A percentile compares a stretch with the other conserved stretches of the same genome.
Conservation (phyloP, 2,113 vertebrate species). For the Callithrix jacchus region DNA sequence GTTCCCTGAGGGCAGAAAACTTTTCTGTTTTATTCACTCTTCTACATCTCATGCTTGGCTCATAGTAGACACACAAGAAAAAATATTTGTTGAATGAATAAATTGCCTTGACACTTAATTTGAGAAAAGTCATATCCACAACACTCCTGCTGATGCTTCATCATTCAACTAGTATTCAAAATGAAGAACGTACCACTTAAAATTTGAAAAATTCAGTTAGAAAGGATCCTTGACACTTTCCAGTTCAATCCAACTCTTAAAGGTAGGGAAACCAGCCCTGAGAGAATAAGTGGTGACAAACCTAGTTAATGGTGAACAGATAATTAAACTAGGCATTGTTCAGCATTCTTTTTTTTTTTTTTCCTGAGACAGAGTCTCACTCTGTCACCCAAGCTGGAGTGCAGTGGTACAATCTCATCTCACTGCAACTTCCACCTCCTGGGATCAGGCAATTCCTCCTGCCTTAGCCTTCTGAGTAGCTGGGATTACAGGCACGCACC, state of each 20-base stretch:
- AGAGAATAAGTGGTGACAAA: neutral
- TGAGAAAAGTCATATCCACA: conserved; percentile 12
- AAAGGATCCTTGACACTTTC: neutral
- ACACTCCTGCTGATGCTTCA: neutral
- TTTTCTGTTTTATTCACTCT: neutral
- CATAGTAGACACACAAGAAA: neutral
- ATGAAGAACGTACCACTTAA: neutral
- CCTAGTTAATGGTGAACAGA: neutral
- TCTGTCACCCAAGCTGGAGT: too few species aligned
- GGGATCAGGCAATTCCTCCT: too few species aligned
- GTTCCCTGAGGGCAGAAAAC: neutral
- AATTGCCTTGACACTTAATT: neutral
- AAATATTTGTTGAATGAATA: neutral
- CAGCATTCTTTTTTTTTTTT: neutral
- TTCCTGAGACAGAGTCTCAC: too few species aligned
- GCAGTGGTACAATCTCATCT: too few species aligned
- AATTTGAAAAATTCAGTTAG: neutral
- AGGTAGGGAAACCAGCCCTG: neutral
- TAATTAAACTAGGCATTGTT: neutral
- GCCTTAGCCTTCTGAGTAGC: too few species aligned
- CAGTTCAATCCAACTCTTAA: neutral
- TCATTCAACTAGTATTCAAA: neutral
- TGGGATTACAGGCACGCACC: too few species aligned
- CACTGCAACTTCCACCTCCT: too few species aligned
- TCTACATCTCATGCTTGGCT: neutral